phyloP scores from a whole-genome alignment of 2,113 vertebrate genomes.

The Epinephelus fuscoguttatus region DNA sequence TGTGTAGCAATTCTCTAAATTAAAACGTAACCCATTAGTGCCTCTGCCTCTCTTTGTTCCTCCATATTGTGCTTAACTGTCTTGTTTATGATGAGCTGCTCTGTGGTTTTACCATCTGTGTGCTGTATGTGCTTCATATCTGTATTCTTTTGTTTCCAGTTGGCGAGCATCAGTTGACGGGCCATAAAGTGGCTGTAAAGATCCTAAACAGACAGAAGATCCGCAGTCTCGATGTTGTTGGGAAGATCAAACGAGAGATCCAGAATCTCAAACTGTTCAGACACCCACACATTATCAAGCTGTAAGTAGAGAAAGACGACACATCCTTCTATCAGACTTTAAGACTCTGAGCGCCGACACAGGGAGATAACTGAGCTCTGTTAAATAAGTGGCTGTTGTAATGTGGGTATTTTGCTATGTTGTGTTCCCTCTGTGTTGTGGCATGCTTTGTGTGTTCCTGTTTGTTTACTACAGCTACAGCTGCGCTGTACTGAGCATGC shows the following conservation, averaged over 20 bases:
- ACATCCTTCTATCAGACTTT: not conserved
- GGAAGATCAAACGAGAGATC: slow-evolving; percentile 99
- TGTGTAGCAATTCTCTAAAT: no score
- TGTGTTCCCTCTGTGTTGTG: slow-evolving; percentile 37
- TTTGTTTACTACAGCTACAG: slow-evolving; percentile 60
- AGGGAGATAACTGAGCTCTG: not conserved
- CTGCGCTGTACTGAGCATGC: slow-evolving; percentile 54
- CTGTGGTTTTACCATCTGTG: not conserved
- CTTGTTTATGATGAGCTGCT: not conserved
- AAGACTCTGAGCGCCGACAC: slow-evolving; percentile 5
- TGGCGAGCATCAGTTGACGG: slow-evolving; percentile 96
- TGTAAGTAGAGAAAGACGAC: slow-evolving; percentile 87
- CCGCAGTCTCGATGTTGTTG: slow-evolving; percentile 98
- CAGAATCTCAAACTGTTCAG: slow-evolving; percentile 99
- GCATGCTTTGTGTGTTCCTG: slow-evolving; percentile 29
- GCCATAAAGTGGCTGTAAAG: slow-evolving; percentile 99
- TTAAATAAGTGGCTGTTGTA: slow-evolving; percentile 4
- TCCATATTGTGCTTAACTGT: not conserved
- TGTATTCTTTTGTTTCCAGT: slow-evolving; percentile 84
- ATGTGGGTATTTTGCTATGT: slow-evolving; percentile 8
- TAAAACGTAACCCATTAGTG: not conserved
- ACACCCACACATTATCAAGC: slow-evolving; percentile 98
- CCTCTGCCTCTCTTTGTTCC: not conserved
- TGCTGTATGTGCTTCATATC: slow-evolving; percentile 42
- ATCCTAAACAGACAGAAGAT: slow-evolving; percentile 99